A percentile compares a stretch with the other conserved stretches of the same genome.
These are phyloP conservation scores for Apostichopus parvimensis DNA, from an alignment of 35 echinoderm and acorn worm species.

Conservation along the genomic window DNA sequence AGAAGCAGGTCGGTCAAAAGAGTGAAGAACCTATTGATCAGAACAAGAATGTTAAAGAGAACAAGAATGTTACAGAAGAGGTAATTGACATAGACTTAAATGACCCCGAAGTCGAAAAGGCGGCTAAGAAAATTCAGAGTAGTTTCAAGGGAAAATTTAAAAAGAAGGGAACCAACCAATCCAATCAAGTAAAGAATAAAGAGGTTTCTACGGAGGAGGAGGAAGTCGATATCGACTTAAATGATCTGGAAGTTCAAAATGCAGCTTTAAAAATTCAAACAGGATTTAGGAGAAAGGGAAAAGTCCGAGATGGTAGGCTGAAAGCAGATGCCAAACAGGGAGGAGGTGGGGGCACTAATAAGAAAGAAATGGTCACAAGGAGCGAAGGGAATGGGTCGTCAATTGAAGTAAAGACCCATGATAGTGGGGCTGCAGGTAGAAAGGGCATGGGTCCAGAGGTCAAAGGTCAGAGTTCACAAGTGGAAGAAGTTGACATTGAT, in stretches of 20 bases:
- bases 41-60: neutral
- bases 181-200: neutral
- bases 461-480: conserved; percentile 19
- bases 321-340: neutral
- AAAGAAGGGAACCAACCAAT: neutral
- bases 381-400: neutral
- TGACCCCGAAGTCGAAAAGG: conserved; percentile 90
- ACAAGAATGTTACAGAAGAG: conserved; percentile 34
- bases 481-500: conserved; percentile 87
- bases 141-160: conserved; percentile 67
- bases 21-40: neutral
- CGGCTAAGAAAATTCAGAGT: conserved; percentile 85
- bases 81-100: conserved; percentile 97
- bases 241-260: conserved; percentile 85
- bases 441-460: neutral
- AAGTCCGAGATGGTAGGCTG: neutral
- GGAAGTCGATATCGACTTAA: conserved; percentile 92
- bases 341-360: neutral
- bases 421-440: neutral
- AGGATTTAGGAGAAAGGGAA: conserved; percentile 66
- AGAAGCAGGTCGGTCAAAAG: neutral
- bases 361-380: neutral
- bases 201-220: conserved; percentile 28
- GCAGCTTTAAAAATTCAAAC: conserved; percentile 87
- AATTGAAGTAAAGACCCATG: neutral